These are phyloP conservation scores for Sympetrum striolatum DNA, from an alignment of 2,888 invertebrate species.

Conservation along the genomic window DNA sequence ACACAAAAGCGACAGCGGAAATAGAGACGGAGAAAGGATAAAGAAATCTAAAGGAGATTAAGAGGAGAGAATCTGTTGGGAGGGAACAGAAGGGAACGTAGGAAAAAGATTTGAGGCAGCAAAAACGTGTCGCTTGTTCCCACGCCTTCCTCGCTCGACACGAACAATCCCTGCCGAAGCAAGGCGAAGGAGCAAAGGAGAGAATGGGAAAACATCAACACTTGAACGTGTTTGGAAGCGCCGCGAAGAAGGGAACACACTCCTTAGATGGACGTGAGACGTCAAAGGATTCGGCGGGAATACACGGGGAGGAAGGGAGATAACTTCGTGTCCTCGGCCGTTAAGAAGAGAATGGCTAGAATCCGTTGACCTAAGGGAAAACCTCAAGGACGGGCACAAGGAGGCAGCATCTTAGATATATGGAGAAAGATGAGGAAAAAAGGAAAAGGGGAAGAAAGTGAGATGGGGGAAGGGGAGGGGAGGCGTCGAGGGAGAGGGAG, in stretches of 20 bases:
- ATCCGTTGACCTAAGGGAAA: constrained; percentile 18
- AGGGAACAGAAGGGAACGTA: background rate
- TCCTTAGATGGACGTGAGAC: background rate
- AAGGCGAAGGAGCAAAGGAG: background rate
- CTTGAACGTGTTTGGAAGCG: constrained; percentile 17
- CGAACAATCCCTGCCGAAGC: constrained; percentile 3
- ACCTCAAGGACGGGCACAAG: background rate
- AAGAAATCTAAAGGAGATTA: background rate
- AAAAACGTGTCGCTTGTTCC: background rate
- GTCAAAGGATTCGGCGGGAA: background rate
- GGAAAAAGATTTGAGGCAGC: background rate
- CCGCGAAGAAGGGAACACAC: background rate
- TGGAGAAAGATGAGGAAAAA: background rate
- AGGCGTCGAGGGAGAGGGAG: background rate
- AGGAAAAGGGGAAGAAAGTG: background rate
- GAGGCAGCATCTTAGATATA: background rate
- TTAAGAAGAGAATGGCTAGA: background rate
- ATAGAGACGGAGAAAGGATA: background rate
- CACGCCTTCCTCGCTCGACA: background rate
- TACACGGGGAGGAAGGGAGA: background rate
- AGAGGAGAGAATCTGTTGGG: background rate
- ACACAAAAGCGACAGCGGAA: background rate
- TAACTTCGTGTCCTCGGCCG: background rate
- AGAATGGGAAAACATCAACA: constrained; percentile 22
- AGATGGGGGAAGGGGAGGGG: background rate